phyloP scores from a whole-genome alignment of 1,140 invertebrate species.

The Philaenus spumarius region DNA sequence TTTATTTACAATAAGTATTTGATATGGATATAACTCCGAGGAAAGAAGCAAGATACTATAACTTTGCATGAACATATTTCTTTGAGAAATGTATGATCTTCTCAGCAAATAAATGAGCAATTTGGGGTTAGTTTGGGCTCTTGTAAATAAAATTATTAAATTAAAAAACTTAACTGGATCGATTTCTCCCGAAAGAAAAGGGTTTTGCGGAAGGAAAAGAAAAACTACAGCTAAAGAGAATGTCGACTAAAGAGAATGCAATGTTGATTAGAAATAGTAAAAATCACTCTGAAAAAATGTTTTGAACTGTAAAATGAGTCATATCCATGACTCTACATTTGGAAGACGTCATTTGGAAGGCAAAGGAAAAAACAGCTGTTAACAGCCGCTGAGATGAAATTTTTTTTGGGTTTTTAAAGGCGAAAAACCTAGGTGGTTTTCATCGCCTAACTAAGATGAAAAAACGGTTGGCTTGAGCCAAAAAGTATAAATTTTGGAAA shows the following conservation, averaged over 20 bases:
- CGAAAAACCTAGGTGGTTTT: no score
- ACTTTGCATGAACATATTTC: background rate
- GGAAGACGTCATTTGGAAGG: background rate
- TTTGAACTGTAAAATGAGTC: background rate
- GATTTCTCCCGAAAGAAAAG: background rate
- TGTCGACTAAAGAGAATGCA: no score
- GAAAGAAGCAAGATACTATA: background rate
- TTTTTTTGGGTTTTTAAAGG: no score
- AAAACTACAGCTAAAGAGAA: background rate
- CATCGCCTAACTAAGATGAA: no score
- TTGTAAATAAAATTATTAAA: constrained; percentile 1
- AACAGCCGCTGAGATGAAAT: background rate
- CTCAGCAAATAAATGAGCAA: background rate
- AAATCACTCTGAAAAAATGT: background rate
- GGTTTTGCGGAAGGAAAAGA: background rate
- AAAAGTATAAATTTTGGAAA: constrained; percentile 6
- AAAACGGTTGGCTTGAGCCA: constrained; percentile 3
- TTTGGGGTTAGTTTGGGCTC: background rate
- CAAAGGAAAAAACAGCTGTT: background rate
- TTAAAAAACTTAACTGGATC: background rate
- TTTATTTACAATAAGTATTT: background rate
- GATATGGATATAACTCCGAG: background rate
- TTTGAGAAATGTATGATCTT: no score
- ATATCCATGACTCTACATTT: constrained; percentile 4
- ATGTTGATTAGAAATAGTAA: background rate